These are phyloP conservation scores for Bubo bubo DNA, from an alignment of 2,113 vertebrate species.

Conservation along the genomic window DNA sequence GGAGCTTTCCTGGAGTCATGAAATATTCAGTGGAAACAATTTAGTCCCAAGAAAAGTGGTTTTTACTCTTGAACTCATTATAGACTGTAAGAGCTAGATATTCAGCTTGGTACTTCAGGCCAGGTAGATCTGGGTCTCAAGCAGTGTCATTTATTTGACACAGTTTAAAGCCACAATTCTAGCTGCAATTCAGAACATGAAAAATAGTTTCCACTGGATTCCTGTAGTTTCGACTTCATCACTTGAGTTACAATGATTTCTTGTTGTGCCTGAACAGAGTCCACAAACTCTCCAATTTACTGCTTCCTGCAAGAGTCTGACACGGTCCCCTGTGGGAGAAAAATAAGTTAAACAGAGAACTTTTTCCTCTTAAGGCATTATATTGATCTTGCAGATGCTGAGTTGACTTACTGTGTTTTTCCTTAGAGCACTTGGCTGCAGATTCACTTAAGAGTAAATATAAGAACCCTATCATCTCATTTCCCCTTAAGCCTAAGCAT, in stretches of 20 bases:
- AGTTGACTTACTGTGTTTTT: conserved; percentile 45
- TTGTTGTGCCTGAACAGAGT: conserved; percentile 33
- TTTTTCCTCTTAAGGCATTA: conserved; percentile 42
- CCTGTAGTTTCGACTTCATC: neutral
- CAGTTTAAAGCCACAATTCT: neutral
- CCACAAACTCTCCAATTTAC: conserved; percentile 51
- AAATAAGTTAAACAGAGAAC: conserved; percentile 24
- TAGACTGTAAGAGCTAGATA: neutral
- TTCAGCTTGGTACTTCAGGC: neutral
- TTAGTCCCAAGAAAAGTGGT: neutral
- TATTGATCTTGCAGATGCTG: conserved; percentile 59
- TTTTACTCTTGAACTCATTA: neutral
- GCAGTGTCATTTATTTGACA: neutral
- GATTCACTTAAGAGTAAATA: conserved; percentile 16
- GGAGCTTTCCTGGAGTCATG: neutral
- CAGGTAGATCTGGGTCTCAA: neutral
- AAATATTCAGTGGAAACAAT: neutral
- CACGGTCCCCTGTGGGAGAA: neutral
- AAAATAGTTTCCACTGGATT: conserved; percentile 15
- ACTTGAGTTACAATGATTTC: conserved; percentile 47
- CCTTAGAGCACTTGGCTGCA: conserved; percentile 37
- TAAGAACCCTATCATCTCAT: conserved; percentile 8
- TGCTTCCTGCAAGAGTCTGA: conserved; percentile 55
- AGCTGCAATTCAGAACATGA: conserved; percentile 4
- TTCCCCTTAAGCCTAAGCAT: neutral